phyloP scores from a whole-genome alignment of 1,140 invertebrate genomes.

The Mercenaria mercenaria region DNA sequence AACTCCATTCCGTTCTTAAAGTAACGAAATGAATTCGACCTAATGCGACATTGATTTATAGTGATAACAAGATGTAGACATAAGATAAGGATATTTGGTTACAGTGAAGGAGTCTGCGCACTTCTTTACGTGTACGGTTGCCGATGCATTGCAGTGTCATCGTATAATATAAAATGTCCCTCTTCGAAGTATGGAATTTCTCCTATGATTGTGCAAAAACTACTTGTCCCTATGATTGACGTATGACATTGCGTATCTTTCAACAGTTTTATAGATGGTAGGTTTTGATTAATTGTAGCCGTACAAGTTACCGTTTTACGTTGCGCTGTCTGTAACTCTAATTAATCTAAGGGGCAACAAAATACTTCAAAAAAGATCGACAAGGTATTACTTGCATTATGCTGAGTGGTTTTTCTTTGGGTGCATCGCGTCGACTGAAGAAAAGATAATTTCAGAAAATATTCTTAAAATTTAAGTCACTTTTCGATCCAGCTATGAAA shows the following conservation, averaged over 20 bases:
- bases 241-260: neutral
- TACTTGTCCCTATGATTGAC: neutral
- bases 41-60: slow-evolving; percentile 58
- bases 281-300: neutral
- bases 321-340: neutral
- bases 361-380: no score
- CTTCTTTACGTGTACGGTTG: neutral
- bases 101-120: neutral
- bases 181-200: neutral
- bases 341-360: no score
- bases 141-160: slow-evolving; percentile 12
- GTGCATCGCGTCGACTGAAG: no score
- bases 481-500: no score
- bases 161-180: neutral
- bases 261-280: neutral
- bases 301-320: neutral
- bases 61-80: slow-evolving; percentile 55
- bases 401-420: no score
- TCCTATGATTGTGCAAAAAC: neutral
- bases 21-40: neutral
- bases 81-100: slow-evolving; percentile 13
- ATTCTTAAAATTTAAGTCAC: no score
- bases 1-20: neutral
- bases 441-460: no score
- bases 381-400: no score